Percentiles rank a stretch among this genome's conserved stretches.
These are phyloP conservation scores for Tolypeutes matacus DNA, from an alignment of 2,797 vertebrate species.

Conservation along the genomic window DNA sequence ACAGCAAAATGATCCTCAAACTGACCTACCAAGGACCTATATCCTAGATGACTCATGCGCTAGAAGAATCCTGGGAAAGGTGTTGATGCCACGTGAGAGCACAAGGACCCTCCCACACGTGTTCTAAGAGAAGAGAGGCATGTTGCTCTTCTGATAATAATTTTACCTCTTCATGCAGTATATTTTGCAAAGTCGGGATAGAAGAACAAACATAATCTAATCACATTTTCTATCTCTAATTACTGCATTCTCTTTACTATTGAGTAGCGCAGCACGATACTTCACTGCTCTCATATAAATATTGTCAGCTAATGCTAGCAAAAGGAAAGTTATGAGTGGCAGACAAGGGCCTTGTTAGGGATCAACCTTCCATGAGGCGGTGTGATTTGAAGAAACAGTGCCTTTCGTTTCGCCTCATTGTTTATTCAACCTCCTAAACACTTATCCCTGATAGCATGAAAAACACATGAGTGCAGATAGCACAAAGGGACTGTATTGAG, in stretches of 20 bases:
- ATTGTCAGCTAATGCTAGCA: slow-evolving; percentile 2
- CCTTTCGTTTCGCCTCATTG: neutral
- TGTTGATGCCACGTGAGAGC: neutral
- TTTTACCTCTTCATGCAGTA: slow-evolving; percentile 25
- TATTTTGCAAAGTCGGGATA: neutral
- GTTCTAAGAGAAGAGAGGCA: slow-evolving; percentile 3
- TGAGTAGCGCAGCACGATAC: neutral
- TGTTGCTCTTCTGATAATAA: slow-evolving; percentile 52
- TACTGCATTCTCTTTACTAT: slow-evolving; percentile 5
- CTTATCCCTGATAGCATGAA: neutral
- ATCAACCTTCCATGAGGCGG: neutral
- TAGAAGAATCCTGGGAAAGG: neutral
- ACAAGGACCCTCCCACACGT: slow-evolving; percentile 38
- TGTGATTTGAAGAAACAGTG: neutral
- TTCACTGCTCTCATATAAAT: slow-evolving; percentile 43
- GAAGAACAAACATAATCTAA: slow-evolving; percentile 51
- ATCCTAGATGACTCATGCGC: slow-evolving; percentile 45
- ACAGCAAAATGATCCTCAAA: slow-evolving; percentile 37
- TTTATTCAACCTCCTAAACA: neutral
- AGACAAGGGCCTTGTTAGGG: neutral
- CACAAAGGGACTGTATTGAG: neutral
- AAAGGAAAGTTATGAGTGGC: neutral
- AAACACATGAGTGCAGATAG: neutral
- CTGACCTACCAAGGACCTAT: neutral
- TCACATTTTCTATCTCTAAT: slow-evolving; percentile 45